A percentile compares a stretch with the other conserved stretches of the same genome.
phyloP scores from a whole-genome alignment of 2,797 vertebrate genomes.

The Eupleurogrammus muticus region DNA sequence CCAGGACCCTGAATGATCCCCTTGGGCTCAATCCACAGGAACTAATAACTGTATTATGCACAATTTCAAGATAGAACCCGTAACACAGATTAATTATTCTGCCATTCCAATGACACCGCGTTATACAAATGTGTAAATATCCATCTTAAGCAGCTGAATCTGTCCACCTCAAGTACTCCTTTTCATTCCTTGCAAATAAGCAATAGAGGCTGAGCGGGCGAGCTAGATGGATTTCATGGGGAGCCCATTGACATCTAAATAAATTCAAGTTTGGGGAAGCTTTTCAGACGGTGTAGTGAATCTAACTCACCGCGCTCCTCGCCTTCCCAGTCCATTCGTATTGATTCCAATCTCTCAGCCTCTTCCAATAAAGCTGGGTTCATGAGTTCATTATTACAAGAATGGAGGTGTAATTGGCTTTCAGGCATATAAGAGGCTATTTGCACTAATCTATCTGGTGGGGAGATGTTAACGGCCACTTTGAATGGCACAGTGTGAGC shows the following conservation, averaged over 20 bases:
- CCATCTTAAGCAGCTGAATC: constrained; percentile 69
- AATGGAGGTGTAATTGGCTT: constrained; percentile 81
- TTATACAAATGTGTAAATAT: constrained; percentile 77
- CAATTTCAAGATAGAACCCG: constrained; percentile 62
- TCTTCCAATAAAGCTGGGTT: constrained; percentile 80
- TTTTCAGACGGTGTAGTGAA: constrained; percentile 63
- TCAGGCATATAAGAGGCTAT: constrained; percentile 72
- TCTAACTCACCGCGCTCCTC: constrained; percentile 52
- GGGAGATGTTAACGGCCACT: constrained; percentile 71
- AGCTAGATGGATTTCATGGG: constrained; percentile 59
- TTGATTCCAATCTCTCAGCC: constrained; percentile 80
- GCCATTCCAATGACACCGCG: constrained; percentile 61
- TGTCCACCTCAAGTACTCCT: constrained; percentile 57
- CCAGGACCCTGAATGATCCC: constrained; percentile 58
- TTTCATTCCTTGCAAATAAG: constrained; percentile 56
- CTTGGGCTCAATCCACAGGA: constrained; percentile 70
- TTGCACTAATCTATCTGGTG: constrained; percentile 76
- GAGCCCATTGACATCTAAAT: constrained; percentile 75
- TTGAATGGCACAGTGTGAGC: constrained; percentile 63
- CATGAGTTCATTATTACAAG: constrained; percentile 83
- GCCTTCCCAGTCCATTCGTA: constrained; percentile 68
- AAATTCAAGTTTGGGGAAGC: constrained; percentile 76
- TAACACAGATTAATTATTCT: constrained; percentile 77
- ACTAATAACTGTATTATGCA: constrained; percentile 72
- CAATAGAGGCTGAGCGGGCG: constrained; percentile 40